Base-by-base conservation (phyloP, 2,113 vertebrate genomes). In the Corythornis vintsioides region DNA sequence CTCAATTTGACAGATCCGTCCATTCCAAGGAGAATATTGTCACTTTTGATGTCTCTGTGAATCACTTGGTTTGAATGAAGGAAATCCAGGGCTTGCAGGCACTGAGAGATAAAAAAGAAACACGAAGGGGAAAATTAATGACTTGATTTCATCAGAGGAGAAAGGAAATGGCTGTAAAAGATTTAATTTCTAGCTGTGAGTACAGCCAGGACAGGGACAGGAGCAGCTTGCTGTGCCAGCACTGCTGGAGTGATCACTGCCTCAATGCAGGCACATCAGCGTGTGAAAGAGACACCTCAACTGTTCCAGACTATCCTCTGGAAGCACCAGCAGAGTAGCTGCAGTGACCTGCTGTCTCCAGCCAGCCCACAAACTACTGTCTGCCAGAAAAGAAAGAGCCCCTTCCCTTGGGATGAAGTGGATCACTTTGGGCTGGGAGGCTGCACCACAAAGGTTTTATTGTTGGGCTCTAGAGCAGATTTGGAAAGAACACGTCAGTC, bases 61-160 rank as follows among this genome's bases (percentile, higher is more conserved):
- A 99, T 99, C 93, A 99, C 99, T 96, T 99, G 99, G 95, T 99
- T 99, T 88, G 98, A 99, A 96, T 99, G 99, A 47, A 99, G 98
- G 97, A 99, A 99, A 97, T 99, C 99, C 97, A 99, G 96, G 16
- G 99, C 99, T 98, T 99, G 99, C 90, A 99, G 98, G 98, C 99
- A 99, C 99, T 99, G 91, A 70, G 4, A 53, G 85, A 84, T 94
- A 61, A 89, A 76, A 89, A 83, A 96, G 21, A 85, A 95, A 86
- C 13, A 15, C 0, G 3, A 76, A 22, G 31, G 20, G 70, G 78
- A 92, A 91, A 94, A 89, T 80, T 95, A 63, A 71, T 31, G 7
- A 69, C 22, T 18, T 67, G 81, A 95, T 92, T 96, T 96, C 91
- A 95, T 64, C 59, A 91, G 77, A 90, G 5, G 11, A 52, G 53